Conservation (phyloP, 2,888 invertebrate genomes). For the Cinara cedri region DNA sequence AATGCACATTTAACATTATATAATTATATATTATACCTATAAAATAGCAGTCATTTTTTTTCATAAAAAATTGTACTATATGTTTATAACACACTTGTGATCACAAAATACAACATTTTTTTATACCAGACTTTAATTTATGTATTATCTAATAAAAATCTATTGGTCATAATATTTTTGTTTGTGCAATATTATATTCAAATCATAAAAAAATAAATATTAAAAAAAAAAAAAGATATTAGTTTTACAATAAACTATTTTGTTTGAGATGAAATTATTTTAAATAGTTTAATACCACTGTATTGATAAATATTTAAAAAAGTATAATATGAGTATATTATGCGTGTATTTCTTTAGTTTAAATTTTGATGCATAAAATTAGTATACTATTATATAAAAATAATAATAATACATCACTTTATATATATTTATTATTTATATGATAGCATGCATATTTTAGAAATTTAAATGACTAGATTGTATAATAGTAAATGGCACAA, state of each 20-base stretch:
- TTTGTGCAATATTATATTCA: not conserved
- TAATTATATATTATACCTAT: not conserved
- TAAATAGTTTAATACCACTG: too few relatives aligned
- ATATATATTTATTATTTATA: not conserved
- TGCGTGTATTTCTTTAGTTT: not conserved
- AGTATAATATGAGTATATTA: not conserved
- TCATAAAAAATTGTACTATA: constrained; percentile 40
- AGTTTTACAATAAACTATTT: too few relatives aligned
- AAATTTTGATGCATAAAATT: not conserved
- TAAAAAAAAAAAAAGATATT: too few relatives aligned
- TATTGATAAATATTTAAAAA: too few relatives aligned
- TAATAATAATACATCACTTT: not conserved
- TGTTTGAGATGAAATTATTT: too few relatives aligned
- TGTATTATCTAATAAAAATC: not conserved
- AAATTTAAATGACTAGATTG: constrained; percentile 38
- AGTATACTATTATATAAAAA: not conserved
- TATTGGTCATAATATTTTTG: not conserved
- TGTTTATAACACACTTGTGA: not conserved
- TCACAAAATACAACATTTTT: not conserved
- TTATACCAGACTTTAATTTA: constrained; percentile 26
- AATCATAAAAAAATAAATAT: too few relatives aligned
- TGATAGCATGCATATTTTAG: not conserved
- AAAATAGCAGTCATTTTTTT: constrained; percentile 1
- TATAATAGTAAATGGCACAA: constrained; percentile 39
- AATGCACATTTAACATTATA: not conserved